phyloP scores from a whole-genome alignment of 2,888 invertebrate species.

The Microctonus hyperodae region DNA sequence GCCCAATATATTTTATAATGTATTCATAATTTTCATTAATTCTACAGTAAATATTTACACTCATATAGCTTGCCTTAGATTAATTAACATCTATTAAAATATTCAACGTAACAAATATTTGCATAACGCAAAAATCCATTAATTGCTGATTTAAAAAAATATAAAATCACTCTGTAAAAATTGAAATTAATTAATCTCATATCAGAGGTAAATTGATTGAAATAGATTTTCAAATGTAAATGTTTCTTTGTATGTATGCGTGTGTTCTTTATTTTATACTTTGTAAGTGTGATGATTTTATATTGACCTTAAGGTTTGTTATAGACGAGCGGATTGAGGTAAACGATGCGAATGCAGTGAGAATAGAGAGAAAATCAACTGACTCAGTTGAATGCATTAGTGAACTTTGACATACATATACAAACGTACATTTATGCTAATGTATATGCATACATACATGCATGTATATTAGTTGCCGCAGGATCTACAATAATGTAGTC shows the following conservation, averaged over 20 bases:
- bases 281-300: neutral
- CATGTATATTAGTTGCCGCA: no score
- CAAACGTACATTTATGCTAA: neutral
- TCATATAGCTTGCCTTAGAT: no score
- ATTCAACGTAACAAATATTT: no score
- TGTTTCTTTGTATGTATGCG: neutral
- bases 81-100: no score
- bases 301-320: neutral
- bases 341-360: neutral
- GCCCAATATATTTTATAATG: slow-evolving; percentile 28
- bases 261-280: neutral
- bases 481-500: no score
- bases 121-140: no score
- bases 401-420: neutral
- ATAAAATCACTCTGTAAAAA: no score
- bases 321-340: neutral
- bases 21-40: no score
- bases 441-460: no score
- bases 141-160: neutral
- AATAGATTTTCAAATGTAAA: neutral
- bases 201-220: neutral
- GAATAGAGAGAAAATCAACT: neutral
- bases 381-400: neutral
- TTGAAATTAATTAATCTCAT: no score
- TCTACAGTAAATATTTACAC: no score